Conservation (phyloP, 2,797 vertebrate genomes). For the Novumbra hubbsi region DNA sequence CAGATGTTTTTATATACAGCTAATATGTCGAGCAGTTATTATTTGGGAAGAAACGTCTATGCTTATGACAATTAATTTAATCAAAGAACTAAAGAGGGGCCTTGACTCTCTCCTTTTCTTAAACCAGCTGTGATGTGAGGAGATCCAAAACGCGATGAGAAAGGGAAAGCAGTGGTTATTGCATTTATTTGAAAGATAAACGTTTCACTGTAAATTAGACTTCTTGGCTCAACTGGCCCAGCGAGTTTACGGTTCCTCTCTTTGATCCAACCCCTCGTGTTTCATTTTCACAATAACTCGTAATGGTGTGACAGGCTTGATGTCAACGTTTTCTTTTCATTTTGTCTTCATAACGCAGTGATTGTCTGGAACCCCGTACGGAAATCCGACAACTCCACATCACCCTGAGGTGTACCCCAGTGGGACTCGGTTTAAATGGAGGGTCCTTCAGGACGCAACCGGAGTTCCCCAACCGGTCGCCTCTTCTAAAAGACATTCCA, state of each 20-base stretch:
- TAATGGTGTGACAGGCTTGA: slow-evolving; percentile 26
- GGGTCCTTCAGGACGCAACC: slow-evolving; percentile 21
- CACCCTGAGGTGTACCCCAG: background rate
- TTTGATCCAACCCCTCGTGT: background rate
- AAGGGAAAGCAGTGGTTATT: background rate
- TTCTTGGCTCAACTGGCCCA: background rate
- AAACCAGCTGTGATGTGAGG: background rate
- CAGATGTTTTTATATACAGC: background rate
- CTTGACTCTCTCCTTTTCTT: too few species aligned
- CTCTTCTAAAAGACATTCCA: slow-evolving; percentile 56
- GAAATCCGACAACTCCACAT: slow-evolving; percentile 36
- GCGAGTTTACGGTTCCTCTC: background rate
- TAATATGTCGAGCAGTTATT: background rate
- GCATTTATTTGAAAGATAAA: too few species aligned
- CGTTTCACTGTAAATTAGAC: background rate
- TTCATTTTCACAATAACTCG: background rate
- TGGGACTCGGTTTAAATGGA: background rate
- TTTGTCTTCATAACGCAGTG: slow-evolving; percentile 19
- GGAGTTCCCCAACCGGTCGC: slow-evolving; percentile 42
- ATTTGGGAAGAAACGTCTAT: background rate
- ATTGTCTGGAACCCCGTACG: slow-evolving; percentile 32
- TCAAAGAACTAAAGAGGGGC: too few species aligned
- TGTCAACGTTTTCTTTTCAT: background rate
- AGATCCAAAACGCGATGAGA: background rate
- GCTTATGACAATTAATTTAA: background rate